Percentiles rank a stretch among this genome's conserved stretches.
Conservation (phyloP, 2,797 vertebrate species). For the Oceanodroma leucorhoa region DNA sequence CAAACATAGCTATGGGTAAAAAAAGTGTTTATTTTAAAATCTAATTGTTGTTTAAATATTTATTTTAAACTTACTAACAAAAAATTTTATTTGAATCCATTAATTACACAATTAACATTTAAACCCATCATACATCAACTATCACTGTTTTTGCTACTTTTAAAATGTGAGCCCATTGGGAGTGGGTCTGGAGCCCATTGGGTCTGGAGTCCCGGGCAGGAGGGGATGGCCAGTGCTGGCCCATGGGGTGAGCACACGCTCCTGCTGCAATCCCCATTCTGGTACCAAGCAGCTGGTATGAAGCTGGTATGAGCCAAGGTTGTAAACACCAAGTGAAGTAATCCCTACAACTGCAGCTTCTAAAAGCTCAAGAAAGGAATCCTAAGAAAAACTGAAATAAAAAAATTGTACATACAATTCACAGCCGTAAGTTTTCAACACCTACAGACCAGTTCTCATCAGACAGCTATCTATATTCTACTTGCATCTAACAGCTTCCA, state of each 20-base stretch:
- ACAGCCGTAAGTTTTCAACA: neutral
- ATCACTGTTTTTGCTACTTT: neutral
- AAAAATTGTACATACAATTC: neutral
- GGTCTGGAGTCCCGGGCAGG: neutral
- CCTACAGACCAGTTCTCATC: neutral
- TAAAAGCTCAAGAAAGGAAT: neutral
- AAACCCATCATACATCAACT: neutral
- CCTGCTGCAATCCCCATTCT: neutral
- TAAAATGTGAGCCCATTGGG: rapidly evolving
- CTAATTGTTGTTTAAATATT: neutral
- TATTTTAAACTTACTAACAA: neutral
- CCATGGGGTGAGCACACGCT: rapidly evolving
- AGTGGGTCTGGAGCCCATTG: neutral
- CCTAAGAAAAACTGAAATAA: neutral
- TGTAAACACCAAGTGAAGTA: neutral
- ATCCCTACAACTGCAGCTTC: neutral
- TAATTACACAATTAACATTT: neutral
- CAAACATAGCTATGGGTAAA: neutral
- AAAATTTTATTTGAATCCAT: neutral
- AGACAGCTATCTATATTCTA: neutral
- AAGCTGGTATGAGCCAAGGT: neutral
- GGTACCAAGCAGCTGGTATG: neutral
- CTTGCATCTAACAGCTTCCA: neutral
- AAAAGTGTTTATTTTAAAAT: neutral
- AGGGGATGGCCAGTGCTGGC: neutral